Evolutionary conservation across 2,888 invertebrate genomes (phyloP).

Genomic region (Eupithecia dodoneata): DNA sequence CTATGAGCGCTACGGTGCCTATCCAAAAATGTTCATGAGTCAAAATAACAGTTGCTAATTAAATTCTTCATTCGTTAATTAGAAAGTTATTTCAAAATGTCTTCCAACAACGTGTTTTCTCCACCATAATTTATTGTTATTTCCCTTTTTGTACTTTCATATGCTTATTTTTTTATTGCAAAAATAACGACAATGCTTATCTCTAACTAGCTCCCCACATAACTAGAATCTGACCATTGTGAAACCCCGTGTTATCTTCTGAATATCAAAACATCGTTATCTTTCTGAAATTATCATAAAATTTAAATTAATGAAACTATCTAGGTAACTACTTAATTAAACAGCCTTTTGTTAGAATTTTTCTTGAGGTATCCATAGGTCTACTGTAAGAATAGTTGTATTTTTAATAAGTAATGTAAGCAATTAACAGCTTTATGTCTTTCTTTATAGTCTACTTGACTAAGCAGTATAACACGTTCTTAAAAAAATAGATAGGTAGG

Average conservation of each 20-base stretch:
- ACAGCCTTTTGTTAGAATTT: constrained; percentile 48
- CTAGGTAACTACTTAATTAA: constrained; percentile 53
- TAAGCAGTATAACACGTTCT: constrained; percentile 67
- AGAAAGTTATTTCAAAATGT: constrained; percentile 26
- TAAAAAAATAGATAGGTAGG: constrained; percentile 55
- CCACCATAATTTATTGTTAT: constrained; percentile 35
- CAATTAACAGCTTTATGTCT: constrained; percentile 67
- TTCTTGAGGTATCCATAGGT: constrained; percentile 48
- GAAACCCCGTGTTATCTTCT: constrained; percentile 49
- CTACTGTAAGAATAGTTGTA: constrained; percentile 56
- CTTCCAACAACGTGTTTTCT: constrained; percentile 29
- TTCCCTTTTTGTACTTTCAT: constrained; percentile 32
- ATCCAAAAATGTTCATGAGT: constrained; percentile 5
- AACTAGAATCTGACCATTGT: constrained; percentile 50
- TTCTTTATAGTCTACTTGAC: constrained; percentile 68
- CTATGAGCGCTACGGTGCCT: neutral
- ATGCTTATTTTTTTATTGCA: constrained; percentile 41
- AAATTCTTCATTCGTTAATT: constrained; percentile 17
- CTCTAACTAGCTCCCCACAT: constrained; percentile 41
- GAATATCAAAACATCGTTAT: constrained; percentile 49
- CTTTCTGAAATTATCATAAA: constrained; percentile 52
- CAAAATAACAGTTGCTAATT: constrained; percentile 9
- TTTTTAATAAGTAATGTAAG: constrained; percentile 61
- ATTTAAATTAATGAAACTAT: constrained; percentile 54
- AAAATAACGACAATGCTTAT: constrained; percentile 39